These are phyloP conservation scores for Toxostoma redivivum DNA, from an alignment of 2,113 vertebrate genomes.

Conservation along the genomic window DNA sequence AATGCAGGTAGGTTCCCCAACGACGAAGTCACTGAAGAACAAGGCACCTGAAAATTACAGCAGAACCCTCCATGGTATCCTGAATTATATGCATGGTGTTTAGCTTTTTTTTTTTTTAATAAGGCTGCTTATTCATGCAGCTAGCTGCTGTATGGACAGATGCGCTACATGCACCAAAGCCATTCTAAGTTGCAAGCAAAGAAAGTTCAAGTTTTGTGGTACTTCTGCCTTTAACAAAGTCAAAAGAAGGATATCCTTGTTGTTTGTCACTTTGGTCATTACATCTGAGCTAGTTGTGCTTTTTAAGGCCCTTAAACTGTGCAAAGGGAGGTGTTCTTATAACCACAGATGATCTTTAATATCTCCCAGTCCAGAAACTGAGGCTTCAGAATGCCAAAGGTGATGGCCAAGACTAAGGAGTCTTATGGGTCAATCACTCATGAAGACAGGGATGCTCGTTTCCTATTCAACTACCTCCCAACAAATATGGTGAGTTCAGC, in stretches of 20 bases:
- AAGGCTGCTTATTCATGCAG: constrained; percentile 43
- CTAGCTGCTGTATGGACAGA: constrained; percentile 31
- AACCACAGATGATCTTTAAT: not conserved
- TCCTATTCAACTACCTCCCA: not conserved
- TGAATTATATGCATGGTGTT: not conserved
- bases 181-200: constrained; percentile 59
- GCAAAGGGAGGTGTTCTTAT: not conserved
- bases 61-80: not conserved
- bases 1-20: not conserved
- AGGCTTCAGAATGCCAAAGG: not conserved
- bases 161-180: constrained; percentile 46
- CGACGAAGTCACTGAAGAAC: not conserved
- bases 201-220: not conserved
- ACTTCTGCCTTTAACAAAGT: not conserved
- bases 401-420: not conserved
- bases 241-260: not conserved
- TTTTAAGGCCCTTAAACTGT: not conserved
- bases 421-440: not conserved
- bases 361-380: not conserved
- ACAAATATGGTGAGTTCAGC: not conserved
- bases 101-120: not conserved
- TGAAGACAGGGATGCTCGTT: not conserved
- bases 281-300: not conserved
- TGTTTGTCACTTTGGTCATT: not conserved
- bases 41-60: not conserved